A percentile compares a stretch with the other conserved stretches of the same genome.
Evolutionary conservation across 1,140 invertebrate genomes (phyloP).

Genomic region (Triops cancriformis): DNA sequence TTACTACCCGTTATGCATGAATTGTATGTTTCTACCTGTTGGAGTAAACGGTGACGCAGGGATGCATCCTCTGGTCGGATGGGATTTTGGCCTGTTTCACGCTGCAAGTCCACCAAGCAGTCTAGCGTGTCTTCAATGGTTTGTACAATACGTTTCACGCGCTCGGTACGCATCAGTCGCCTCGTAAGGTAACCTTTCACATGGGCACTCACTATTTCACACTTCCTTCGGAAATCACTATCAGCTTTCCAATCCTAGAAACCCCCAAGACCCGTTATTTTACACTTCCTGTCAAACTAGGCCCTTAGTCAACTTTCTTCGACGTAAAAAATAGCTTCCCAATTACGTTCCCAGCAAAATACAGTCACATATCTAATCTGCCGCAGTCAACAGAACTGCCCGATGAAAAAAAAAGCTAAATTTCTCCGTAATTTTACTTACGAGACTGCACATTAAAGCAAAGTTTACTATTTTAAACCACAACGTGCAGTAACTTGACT

Average conservation of each 20-base stretch:
- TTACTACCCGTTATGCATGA: too few relatives aligned
- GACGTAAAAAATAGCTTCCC: too few relatives aligned
- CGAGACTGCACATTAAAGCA: too few relatives aligned
- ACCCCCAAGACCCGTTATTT: not conserved
- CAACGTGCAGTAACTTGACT: too few relatives aligned
- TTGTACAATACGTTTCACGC: constrained; percentile 66
- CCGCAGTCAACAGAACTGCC: too few relatives aligned
- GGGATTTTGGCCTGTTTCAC: constrained; percentile 37
- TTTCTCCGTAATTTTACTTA: too few relatives aligned
- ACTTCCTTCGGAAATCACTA: not conserved
- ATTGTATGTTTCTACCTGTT: not conserved
- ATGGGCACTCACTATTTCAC: constrained; percentile 51
- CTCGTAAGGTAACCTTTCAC: constrained; percentile 70
- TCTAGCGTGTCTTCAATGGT: constrained; percentile 67
- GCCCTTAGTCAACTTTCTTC: not conserved
- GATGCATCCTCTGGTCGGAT: constrained; percentile 20
- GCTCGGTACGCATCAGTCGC: constrained; percentile 65
- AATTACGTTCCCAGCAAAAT: too few relatives aligned
- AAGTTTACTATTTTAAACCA: too few relatives aligned
- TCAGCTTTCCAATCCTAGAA: not conserved
- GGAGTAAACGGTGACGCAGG: constrained; percentile 14
- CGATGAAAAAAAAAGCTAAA: too few relatives aligned
- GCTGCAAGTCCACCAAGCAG: constrained; percentile 62
- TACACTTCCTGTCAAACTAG: constrained; percentile 14
- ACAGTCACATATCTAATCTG: too few relatives aligned